These are phyloP conservation scores for Clamator glandarius DNA, from an alignment of 2,797 vertebrate genomes.

Conservation along the genomic window DNA sequence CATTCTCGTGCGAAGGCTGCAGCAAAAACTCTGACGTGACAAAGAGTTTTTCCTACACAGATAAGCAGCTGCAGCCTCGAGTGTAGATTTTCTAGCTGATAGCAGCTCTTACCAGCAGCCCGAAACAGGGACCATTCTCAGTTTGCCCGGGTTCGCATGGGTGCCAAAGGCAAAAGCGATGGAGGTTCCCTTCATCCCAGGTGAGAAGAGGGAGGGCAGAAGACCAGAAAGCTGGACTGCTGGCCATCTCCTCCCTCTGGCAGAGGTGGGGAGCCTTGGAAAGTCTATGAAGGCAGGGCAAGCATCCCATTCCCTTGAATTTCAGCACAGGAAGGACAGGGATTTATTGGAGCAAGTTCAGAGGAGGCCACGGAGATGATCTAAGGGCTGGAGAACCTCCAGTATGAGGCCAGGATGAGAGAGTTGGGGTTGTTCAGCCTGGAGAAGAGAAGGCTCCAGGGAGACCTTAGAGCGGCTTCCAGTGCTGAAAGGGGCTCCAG, in stretches of 20 bases:
- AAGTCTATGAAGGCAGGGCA: neutral
- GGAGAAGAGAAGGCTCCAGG: no score
- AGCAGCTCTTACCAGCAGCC: constrained; percentile 27
- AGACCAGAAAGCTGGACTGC: neutral
- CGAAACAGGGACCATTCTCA: neutral
- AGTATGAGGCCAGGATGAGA: no score
- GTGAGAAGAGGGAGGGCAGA: accelerated
- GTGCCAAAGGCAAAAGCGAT: neutral
- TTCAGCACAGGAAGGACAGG: no score
- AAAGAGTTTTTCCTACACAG: neutral
- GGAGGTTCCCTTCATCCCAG: neutral
- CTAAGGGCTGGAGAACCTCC: no score
- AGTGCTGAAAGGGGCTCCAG: no score
- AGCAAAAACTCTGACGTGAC: constrained; percentile 39
- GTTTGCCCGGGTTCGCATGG: neutral
- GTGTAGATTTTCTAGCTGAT: constrained; percentile 44
- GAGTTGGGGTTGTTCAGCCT: no score
- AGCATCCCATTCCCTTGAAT: neutral
- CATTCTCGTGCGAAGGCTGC: constrained; percentile 46
- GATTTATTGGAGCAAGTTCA: no score
- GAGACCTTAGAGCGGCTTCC: no score
- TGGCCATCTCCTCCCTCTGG: neutral
- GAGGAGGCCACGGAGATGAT: no score
- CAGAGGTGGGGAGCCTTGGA: neutral
- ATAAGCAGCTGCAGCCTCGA: constrained; percentile 39